These are phyloP conservation scores for Babyrousa celebensis DNA, from an alignment of 2,797 vertebrate species.

Conservation along the genomic window DNA sequence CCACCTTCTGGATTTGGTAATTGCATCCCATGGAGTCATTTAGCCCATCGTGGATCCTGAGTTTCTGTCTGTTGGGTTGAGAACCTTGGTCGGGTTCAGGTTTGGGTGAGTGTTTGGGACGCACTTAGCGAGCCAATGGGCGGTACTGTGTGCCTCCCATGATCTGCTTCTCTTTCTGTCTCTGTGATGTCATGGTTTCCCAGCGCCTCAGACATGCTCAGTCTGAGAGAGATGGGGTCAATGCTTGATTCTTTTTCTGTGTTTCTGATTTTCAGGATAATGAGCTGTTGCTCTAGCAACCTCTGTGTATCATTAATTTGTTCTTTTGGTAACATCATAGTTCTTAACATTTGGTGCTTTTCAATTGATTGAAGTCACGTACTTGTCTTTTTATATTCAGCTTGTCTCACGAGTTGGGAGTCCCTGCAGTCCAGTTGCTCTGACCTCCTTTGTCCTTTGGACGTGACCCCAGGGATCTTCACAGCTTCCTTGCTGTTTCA, in stretches of 20 bases:
- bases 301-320: not conserved
- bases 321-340: not conserved
- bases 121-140: accelerated
- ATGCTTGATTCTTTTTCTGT: not conserved
- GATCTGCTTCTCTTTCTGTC: not conserved
- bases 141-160: accelerated
- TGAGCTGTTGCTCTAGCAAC: not conserved
- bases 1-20: not conserved
- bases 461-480: accelerated
- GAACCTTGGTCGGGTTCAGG: not conserved
- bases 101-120: accelerated
- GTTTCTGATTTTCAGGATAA: not conserved
- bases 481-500: not conserved
- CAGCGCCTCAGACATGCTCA: accelerated
- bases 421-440: not conserved
- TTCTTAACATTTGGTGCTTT: not conserved
- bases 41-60: not conserved
- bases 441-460: not conserved
- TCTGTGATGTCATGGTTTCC: not conserved
- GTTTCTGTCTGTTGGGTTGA: not conserved
- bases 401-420: no score
- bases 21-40: not conserved
- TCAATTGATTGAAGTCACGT: not conserved
- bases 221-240: not conserved
- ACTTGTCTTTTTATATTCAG: not conserved